A percentile compares a stretch with the other conserved stretches of the same genome.
phyloP scores from a whole-genome alignment of 2,888 invertebrate genomes.

The Pogonocherus hispidulus region DNA sequence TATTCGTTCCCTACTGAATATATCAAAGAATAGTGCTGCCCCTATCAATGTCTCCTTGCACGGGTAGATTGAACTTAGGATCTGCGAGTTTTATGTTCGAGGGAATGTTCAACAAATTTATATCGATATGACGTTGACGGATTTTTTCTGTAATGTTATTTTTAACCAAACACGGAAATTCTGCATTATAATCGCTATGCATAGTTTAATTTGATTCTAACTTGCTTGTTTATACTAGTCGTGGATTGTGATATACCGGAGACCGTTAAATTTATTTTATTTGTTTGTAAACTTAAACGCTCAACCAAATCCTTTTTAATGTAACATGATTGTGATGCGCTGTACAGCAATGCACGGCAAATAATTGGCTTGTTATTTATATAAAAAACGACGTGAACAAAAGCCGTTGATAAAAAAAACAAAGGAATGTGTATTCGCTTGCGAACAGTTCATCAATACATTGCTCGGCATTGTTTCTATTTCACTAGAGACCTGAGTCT shows the following conservation, averaged over 20 bases:
- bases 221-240: conserved; percentile 10
- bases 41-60: conserved; percentile 36
- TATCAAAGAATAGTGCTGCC: conserved; percentile 27
- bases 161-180: conserved; percentile 25
- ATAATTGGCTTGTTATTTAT: conserved; percentile 12
- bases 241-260: conserved; percentile 18
- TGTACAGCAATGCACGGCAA: conserved; percentile 31
- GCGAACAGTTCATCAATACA: not conserved
- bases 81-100: conserved; percentile 34
- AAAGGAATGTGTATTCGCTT: conserved; percentile 3
- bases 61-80: conserved; percentile 27
- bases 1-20: conserved; percentile 20
- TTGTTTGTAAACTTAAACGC: conserved; percentile 24
- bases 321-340: conserved; percentile 32
- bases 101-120: conserved; percentile 23
- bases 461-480: not conserved
- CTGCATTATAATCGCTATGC: not conserved
- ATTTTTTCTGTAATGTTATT: conserved; percentile 32
- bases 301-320: conserved; percentile 25
- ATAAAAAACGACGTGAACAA: conserved; percentile 14
- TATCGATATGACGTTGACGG: conserved; percentile 19
- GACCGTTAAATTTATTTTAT: conserved; percentile 17
- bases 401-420: conserved; percentile 37
- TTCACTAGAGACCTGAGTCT: not conserved
- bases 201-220: conserved; percentile 16